Percentiles rank a stretch among this genome's conserved stretches.
phyloP scores from a whole-genome alignment of 2,888 invertebrate genomes.

The Graphium colonna region DNA sequence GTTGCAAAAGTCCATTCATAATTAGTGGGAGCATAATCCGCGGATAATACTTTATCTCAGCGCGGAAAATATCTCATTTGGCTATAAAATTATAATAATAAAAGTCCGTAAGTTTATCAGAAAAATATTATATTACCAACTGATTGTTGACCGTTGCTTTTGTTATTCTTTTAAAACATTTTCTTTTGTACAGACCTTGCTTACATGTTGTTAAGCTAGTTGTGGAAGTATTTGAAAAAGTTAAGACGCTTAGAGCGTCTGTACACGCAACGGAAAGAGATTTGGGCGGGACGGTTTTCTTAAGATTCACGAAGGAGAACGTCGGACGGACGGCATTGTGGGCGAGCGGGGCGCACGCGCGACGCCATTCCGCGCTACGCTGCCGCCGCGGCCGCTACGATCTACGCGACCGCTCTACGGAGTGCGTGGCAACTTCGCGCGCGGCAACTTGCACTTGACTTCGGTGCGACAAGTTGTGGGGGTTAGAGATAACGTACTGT shows the following conservation, averaged over 20 bases:
- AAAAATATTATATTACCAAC: too few relatives aligned
- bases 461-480: neutral
- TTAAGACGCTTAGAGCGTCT: conserved; percentile 13
- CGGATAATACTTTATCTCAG: conserved; percentile 10
- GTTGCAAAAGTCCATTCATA: conserved; percentile 1
- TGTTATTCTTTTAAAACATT: too few relatives aligned
- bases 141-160: too few relatives aligned
- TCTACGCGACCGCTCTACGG: too few relatives aligned
- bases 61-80: conserved; percentile 12
- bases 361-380: conserved; percentile 62
- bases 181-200: too few relatives aligned
- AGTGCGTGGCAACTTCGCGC: conserved; percentile 33
- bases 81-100: conserved; percentile 4
- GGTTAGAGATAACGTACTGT: neutral
- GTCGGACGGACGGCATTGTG: conserved; percentile 29
- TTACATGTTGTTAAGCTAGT: neutral
- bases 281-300: conserved; percentile 29
- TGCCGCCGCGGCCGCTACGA: conserved; percentile 58
- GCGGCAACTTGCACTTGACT: conserved; percentile 40
- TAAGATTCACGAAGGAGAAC: conserved; percentile 31
- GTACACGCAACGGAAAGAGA: conserved; percentile 7
- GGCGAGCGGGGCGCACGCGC: conserved; percentile 65
- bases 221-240: neutral
- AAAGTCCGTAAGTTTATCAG: too few relatives aligned
- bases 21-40: conserved; percentile 17